Evolutionary conservation across 2,113 vertebrate species (phyloP), one percentile per base, ranked within the genome.

Genomic region (Eretmochelys imbricata): DNA sequence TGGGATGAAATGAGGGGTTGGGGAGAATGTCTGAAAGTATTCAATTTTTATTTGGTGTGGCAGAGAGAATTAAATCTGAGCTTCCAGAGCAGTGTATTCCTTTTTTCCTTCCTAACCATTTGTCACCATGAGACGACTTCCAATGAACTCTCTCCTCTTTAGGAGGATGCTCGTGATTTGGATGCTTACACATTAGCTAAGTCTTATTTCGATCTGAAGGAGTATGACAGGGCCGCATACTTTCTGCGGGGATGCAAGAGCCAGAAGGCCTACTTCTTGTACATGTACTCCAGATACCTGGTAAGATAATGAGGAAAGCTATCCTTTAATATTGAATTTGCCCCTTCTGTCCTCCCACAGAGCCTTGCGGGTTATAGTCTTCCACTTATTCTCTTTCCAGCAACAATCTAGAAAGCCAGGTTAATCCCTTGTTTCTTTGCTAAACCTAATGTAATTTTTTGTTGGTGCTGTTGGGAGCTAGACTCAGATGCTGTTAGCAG

Each of bases 281-380:
- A 99, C 93, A 99, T 99, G 99, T 99, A 99, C 97, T 99, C 99
- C 59, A 99, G 99, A 97, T 99, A 99, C 90, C 98, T 99, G 99
- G 99, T 99, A 98, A 99, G 99, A 62, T 1, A 27, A 42, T 90
- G 79, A 10, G 35, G 46, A 49, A 59, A 49, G 7, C 82, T 1
- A 0, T 1, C n/a, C 81, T 22, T 65, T 38, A 57, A 55, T 35
- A 35, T 10, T 55, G 84, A 31, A 42, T 85, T 4, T 38, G 59
- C 14, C 84, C 29, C 29, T 53, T 87, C 55, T 7, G 9, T 54
- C 25, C 22, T 17, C 1, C 93, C n/a, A 19, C 29, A 54, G 24
- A 24, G 46, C 25, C 29, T 75, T 38, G 14, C 38, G 27, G 46
- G 48, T 82, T 25, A 62, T 82, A 10, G 12, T 50, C 88, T 93